Conservation (phyloP, 2,797 vertebrate species). For the Hafferia zeledoni region DNA sequence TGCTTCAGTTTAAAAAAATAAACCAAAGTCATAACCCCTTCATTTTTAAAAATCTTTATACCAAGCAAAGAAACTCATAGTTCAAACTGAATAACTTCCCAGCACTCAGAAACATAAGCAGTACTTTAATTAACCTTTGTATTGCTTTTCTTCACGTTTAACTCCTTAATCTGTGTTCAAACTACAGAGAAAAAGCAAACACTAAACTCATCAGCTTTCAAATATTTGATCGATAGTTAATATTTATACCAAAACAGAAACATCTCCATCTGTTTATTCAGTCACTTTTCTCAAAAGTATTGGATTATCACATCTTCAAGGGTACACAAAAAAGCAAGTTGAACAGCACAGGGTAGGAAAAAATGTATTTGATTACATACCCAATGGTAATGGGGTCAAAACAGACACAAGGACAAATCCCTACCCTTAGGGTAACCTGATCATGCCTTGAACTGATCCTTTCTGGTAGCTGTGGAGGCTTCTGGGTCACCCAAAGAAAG, state of each 20-base stretch:
- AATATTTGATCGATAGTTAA: constrained; percentile 22
- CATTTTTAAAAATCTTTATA: constrained; percentile 22
- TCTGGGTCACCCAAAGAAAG: constrained; percentile 14
- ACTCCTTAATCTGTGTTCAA: neutral
- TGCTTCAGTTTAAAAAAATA: neutral
- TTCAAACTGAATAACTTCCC: neutral
- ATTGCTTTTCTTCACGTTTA: neutral
- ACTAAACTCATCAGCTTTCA: constrained; percentile 7
- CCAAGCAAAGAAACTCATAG: neutral
- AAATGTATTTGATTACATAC: constrained; percentile 72
- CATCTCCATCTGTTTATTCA: neutral
- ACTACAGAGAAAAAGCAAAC: neutral
- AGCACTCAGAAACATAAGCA: neutral
- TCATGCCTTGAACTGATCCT: constrained; percentile 70
- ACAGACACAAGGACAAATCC: constrained; percentile 88
- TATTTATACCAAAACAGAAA: constrained; percentile 29
- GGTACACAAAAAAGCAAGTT: constrained; percentile 14
- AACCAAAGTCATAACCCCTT: neutral
- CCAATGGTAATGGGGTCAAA: constrained; percentile 53
- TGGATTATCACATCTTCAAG: constrained; percentile 46
- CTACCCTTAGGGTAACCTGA: constrained; percentile 87
- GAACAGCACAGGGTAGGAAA: constrained; percentile 21
- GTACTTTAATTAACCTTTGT: neutral
- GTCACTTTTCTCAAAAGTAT: constrained; percentile 25
- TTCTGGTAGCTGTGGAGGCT: neutral